A percentile compares a stretch with the other conserved stretches of the same genome.
Conservation (phyloP, 2,888 invertebrate species). For the Drosophila kambysellisi region DNA sequence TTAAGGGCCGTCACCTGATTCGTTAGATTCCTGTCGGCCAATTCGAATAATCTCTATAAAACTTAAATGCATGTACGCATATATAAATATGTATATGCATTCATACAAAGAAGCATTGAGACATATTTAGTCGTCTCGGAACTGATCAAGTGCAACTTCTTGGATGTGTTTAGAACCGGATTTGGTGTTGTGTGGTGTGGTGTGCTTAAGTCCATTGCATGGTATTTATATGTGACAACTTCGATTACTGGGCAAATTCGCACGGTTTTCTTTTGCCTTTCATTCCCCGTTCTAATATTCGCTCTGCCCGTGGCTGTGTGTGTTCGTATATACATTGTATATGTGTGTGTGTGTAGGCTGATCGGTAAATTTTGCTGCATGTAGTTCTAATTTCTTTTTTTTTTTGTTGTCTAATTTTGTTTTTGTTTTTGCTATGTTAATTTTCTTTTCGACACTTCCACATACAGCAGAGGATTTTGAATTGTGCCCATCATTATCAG, state of each 20-base stretch:
- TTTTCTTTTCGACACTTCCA: conserved; percentile 63
- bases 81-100: neutral
- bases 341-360: conserved; percentile 41
- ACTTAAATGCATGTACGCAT: conserved; percentile 5
- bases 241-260: conserved; percentile 56
- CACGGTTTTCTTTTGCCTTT: conserved; percentile 39
- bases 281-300: conserved; percentile 13
- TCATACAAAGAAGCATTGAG: neutral
- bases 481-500: conserved; percentile 57
- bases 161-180: conserved; percentile 71
- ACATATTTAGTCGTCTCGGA: conserved; percentile 17
- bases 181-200: conserved; percentile 32
- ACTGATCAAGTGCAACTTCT: conserved; percentile 58
- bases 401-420: conserved; percentile 37
- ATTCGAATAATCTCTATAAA: conserved; percentile 15
- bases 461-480: conserved; percentile 56
- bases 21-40: neutral
- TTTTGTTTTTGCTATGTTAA: conserved; percentile 63
- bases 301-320: conserved; percentile 10
- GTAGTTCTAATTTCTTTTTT: conserved; percentile 41
- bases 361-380: conserved; percentile 57
- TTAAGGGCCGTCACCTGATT: conserved; percentile 17
- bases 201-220: conserved; percentile 47
- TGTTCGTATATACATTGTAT: conserved; percentile 18
- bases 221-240: conserved; percentile 69